Conservation (phyloP, 2,113 vertebrate genomes). For the Dipodomys merriami region DNA sequence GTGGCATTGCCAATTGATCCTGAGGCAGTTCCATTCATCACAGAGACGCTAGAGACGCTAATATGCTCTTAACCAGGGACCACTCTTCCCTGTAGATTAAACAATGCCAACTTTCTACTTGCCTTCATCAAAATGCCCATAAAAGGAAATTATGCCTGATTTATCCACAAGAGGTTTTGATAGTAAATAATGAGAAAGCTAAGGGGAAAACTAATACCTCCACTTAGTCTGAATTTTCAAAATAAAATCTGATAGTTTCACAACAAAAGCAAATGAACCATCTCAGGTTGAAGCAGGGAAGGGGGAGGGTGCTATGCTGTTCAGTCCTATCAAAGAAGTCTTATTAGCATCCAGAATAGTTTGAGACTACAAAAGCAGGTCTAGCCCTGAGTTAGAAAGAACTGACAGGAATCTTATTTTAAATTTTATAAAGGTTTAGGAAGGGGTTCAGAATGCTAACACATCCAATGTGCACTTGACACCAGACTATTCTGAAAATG, state of each 20-base stretch:
- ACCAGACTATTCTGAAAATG: neutral
- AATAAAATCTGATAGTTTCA: conserved; percentile 40
- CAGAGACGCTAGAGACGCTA: neutral
- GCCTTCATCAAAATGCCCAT: conserved; percentile 42
- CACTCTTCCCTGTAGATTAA: neutral
- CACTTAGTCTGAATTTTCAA: conserved; percentile 36
- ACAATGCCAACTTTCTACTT: neutral
- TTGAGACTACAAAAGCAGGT: conserved; percentile 13
- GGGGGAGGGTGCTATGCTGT: neutral
- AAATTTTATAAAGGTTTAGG: neutral
- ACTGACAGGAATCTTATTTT: neutral
- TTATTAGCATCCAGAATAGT: neutral
- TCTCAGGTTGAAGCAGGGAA: neutral
- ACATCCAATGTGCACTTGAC: neutral
- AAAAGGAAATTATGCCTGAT: conserved; percentile 43
- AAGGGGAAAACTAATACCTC: conserved; percentile 34
- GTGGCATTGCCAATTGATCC: neutral
- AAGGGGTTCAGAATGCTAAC: neutral
- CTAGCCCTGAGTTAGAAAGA: neutral
- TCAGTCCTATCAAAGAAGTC: neutral
- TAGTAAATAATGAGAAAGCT: conserved; percentile 49
- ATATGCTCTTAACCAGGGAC: neutral
- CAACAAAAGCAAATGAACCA: conserved; percentile 25
- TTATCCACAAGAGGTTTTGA: conserved; percentile 4
- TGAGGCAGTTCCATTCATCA: neutral